These are phyloP conservation scores for Sprattus sprattus DNA, from an alignment of 2,113 vertebrate genomes.

Conservation along the genomic window DNA sequence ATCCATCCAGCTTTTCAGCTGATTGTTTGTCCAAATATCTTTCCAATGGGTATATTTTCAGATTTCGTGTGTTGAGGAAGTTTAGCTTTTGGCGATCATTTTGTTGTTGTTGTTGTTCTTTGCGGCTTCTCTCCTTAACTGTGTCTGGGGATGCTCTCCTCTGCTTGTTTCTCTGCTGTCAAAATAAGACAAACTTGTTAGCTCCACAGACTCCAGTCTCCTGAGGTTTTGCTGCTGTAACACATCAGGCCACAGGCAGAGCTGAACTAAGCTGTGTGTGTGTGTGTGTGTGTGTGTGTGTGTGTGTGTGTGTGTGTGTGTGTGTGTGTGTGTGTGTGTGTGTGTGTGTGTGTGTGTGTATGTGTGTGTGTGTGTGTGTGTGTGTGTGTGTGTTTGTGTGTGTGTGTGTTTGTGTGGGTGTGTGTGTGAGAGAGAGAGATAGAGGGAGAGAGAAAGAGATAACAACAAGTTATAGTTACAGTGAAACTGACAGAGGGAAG, in stretches of 20 bases:
- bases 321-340: slow-evolving; percentile 22
- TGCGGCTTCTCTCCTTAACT: neutral
- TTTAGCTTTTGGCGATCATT: neutral
- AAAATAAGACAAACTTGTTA: neutral
- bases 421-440: neutral
- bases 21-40: neutral
- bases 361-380: neutral
- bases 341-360: slow-evolving; percentile 12
- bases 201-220: neutral
- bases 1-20: neutral
- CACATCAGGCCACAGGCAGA: neutral
- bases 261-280: neutral
- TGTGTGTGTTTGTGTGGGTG: slow-evolving; percentile 10
- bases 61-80: neutral
- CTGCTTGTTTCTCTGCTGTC: slow-evolving; percentile 1
- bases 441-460: neutral
- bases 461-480: too few species aligned
- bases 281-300: neutral
- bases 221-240: neutral
- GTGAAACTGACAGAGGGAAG: neutral
- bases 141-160: neutral
- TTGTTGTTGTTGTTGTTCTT: neutral
- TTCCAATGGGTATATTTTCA: neutral
- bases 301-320: slow-evolving; percentile 2
- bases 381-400: slow-evolving; percentile 25